A percentile compares a stretch with the other conserved stretches of the same genome.
Conservation (phyloP, 2,797 vertebrate species). For the Hafferia zeledoni region DNA sequence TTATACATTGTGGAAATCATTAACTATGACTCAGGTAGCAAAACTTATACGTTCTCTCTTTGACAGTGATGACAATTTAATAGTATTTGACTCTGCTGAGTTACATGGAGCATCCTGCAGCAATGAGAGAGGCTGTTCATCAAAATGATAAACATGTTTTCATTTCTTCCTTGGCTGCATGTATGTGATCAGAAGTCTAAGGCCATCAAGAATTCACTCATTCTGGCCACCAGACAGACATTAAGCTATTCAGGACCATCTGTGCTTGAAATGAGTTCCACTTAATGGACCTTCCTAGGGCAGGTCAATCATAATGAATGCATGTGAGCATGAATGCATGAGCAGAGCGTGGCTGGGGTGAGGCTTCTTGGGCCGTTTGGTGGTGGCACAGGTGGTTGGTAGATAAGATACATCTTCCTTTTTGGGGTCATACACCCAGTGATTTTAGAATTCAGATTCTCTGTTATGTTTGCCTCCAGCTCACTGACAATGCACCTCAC, state of each 20-base stretch:
- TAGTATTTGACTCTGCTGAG: slow-evolving; percentile 76
- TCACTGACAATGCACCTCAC: not conserved
- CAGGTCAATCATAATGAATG: slow-evolving; percentile 64
- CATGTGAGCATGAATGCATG: slow-evolving; percentile 45
- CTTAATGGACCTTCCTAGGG: slow-evolving; percentile 77
- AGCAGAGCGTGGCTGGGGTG: not conserved
- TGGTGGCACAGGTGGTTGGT: not conserved
- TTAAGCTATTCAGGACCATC: slow-evolving; percentile 79
- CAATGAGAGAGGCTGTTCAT: slow-evolving; percentile 75
- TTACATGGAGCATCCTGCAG: slow-evolving; percentile 70
- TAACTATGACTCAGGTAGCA: slow-evolving; percentile 77
- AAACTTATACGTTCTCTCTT: slow-evolving; percentile 66
- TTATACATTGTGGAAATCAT: slow-evolving; percentile 71
- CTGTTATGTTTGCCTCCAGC: not conserved
- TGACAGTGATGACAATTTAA: slow-evolving; percentile 82
- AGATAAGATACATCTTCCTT: slow-evolving; percentile 7
- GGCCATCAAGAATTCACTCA: slow-evolving; percentile 76
- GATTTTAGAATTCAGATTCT: slow-evolving; percentile 32
- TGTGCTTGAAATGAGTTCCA: slow-evolving; percentile 78
- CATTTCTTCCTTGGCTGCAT: slow-evolving; percentile 73
- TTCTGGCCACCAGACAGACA: slow-evolving; percentile 80
- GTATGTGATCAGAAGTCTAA: slow-evolving; percentile 76
- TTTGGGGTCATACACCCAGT: not conserved
- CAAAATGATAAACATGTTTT: slow-evolving; percentile 83
- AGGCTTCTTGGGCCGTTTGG: not conserved